Conservation (phyloP, 2,888 invertebrate genomes). For the Acanthosepion esculentum region DNA sequence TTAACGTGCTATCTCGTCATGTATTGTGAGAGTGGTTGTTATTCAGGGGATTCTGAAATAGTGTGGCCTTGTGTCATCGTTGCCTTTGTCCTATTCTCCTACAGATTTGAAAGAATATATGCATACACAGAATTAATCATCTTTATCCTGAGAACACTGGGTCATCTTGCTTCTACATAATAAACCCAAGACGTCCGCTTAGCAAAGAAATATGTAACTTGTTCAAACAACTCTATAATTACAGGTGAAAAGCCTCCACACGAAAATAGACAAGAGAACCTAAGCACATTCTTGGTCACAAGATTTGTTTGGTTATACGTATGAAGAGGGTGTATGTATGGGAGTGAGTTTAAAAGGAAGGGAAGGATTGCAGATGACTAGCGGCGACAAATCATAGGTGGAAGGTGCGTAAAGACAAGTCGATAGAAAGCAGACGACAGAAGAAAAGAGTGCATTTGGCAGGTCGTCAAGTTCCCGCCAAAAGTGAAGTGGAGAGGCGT, state of each 20-base stretch:
- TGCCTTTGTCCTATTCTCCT: background rate
- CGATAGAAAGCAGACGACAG: slow-evolving; percentile 1
- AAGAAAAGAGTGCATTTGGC: background rate
- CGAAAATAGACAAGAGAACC: background rate
- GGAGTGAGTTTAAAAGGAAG: background rate
- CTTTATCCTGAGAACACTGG: background rate
- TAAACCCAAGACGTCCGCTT: background rate
- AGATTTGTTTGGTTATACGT: background rate
- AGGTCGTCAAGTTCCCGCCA: slow-evolving; percentile 16
- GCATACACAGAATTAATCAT: background rate
- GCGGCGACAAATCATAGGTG: background rate
- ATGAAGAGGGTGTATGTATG: background rate
- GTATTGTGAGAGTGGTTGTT: too few species aligned
- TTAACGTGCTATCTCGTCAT: too few species aligned
- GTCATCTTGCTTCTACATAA: background rate
- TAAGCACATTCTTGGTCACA: background rate
- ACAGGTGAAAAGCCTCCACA: background rate
- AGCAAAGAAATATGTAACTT: background rate
- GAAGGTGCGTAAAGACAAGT: background rate
- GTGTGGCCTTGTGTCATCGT: background rate
- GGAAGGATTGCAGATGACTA: background rate
- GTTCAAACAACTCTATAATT: background rate
- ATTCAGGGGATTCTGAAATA: too few species aligned
- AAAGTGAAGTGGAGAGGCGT: background rate
- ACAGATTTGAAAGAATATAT: background rate